phyloP scores from a whole-genome alignment of 2,888 invertebrate species.

The Sarcophaga carnaria region DNA sequence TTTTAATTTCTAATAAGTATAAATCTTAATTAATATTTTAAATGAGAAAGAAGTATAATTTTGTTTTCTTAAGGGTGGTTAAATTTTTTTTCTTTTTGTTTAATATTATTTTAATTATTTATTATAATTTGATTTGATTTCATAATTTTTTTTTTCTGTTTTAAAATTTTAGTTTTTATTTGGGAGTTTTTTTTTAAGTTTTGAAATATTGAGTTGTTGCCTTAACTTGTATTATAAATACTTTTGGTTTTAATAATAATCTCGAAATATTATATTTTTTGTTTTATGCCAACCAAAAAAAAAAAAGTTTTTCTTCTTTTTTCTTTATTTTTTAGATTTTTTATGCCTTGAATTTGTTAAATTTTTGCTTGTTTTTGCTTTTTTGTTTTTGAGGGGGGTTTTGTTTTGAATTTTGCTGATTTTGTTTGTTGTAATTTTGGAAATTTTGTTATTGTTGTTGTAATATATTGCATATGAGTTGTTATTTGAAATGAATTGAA shows the following conservation, averaged over 20 bases:
- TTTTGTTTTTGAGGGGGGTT: slow-evolving; percentile 43
- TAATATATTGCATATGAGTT: slow-evolving; percentile 36
- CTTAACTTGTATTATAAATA: slow-evolving; percentile 52
- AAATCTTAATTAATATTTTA: slow-evolving; percentile 70
- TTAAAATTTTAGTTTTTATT: slow-evolving; percentile 36
- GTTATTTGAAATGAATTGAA: slow-evolving; percentile 33
- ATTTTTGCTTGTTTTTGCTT: slow-evolving; percentile 69
- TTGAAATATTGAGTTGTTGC: slow-evolving; percentile 51
- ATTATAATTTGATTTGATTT: slow-evolving; percentile 11
- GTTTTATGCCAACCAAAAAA: slow-evolving; percentile 39
- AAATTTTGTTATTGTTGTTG: slow-evolving; percentile 46
- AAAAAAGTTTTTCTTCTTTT: background rate
- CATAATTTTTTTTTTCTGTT: slow-evolving; percentile 70
- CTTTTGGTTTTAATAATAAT: too few relatives aligned
- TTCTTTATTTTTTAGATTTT: slow-evolving; percentile 62
- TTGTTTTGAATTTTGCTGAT: slow-evolving; percentile 32
- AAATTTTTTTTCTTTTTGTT: slow-evolving; percentile 59
- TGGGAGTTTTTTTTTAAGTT: slow-evolving; percentile 39
- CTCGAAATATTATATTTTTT: slow-evolving; percentile 43
- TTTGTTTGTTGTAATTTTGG: slow-evolving; percentile 58
- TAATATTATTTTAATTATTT: slow-evolving; percentile 54
- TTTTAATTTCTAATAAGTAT: slow-evolving; percentile 67
- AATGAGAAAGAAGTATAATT: slow-evolving; percentile 70
- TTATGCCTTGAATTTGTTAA: slow-evolving; percentile 71
- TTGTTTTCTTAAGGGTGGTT: slow-evolving; percentile 55